Evolutionary conservation across 2,797 vertebrate genomes (phyloP), one percentile per base, ranked within the genome.

Genomic region (Scolopax bukidnonensis): DNA sequence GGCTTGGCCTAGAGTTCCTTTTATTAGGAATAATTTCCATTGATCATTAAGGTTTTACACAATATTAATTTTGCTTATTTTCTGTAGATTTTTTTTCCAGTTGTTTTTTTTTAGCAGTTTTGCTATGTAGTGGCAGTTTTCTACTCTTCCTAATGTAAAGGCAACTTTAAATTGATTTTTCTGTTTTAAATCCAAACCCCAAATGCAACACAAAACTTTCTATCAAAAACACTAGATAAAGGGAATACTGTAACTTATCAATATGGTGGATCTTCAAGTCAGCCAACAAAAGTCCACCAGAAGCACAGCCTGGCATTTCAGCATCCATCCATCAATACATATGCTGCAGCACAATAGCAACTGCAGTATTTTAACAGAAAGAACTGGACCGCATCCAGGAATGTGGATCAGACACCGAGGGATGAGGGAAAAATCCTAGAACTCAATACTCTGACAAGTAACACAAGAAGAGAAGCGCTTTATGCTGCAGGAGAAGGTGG

Each of bases 281-380:
- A 61, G 71, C 60, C 65, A 59, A 68, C 54, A 91, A 38, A 95
- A 92, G 89, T 88, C 79, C 77, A 80, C 32, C 36, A 91, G 91
- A 75, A 85, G 84, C 82, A 83, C 45, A 93, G 65, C 19, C 59
- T 93, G 84, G 79, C 82, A 78, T 88, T 94, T 95, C 38, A 59
- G 82, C 43, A 11, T 88, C 50, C 69, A 61, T 54, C 64, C 54
- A 1, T 91, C 87, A 87, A 77, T 87, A 69, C 38, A 12, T 21
- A 73, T 0, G 3, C 79, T 93, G 84, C 91, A 86, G 69, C 76
- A 81, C 76, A 92, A 63, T 19, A 88, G 61, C 86, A 84, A 45
- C 84, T 75, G 92, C 87, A 73, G 87, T 63, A 41, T 78, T 90
- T 69, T 63, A 87, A 73, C 82, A 60, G 61, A 60, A 80, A 83